Evolutionary conservation across 2,888 invertebrate genomes (phyloP), one percentile per base, ranked within the genome.

Genomic region (Thereva nobilitata): DNA sequence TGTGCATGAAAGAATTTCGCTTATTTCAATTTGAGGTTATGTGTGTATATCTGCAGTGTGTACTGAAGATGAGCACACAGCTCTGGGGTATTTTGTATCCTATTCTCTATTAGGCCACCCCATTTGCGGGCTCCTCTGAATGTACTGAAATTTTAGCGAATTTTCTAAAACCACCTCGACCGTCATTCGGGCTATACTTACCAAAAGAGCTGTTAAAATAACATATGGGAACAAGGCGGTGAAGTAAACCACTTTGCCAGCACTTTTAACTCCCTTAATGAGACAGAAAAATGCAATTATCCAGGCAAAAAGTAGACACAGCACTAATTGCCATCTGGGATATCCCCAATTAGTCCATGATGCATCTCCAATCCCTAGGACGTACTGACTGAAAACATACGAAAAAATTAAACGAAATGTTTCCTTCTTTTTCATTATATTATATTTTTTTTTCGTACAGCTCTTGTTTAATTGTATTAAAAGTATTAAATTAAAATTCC

Each of bases 261-360:
- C 91, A 75, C 93, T 92, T 81, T 93, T 90, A 70, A 96, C 92
- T 41, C 93, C 90, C 85, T 90, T 92, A 79, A 93, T 90, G 68
- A 95, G 90, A 78, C 92, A 93, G 72, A 95, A 86, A 82, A 92
- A 95, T 69, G 92, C 91, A 71, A 93, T 82, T 56, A 92, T 76
- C 95, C 95, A 95, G 1, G 89, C 87, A 0, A 90, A 79, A 41
- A 89, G 82, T 4, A 95, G 84, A 72, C 91, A 91, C 4, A 91
- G 84, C 0, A 92, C 89, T 64, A 95, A 82, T 77, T 93, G 91
- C 91, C 92, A 93, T 72, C 91, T 86, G 23, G 95, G 83, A 0
- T 82, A 78, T 0, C 94, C 94, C 78, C 90, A 89, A 73, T 90
- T 84, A 57, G 90, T 87, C 88, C 88, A 89, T 10, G 72, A 59